Evolutionary conservation across 2,797 vertebrate genomes (phyloP).

Genomic region (Tinamus major): DNA sequence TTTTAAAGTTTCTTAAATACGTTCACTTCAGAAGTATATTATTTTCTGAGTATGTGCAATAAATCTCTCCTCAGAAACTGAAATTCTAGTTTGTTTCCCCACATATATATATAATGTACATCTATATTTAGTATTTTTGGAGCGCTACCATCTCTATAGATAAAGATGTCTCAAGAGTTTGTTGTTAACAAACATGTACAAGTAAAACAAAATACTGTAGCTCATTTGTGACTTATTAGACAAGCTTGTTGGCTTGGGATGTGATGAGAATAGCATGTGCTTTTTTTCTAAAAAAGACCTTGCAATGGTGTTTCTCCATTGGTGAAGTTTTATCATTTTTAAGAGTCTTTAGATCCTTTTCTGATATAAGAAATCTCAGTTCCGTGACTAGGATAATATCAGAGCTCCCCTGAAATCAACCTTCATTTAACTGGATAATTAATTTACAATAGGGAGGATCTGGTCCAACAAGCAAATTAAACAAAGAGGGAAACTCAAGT

Average conservation of each 20-base stretch:
- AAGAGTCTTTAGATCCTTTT: neutral
- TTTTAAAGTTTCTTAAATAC: neutral
- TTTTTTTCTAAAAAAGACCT: neutral
- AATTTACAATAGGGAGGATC: slow-evolving; percentile 51
- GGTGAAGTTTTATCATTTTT: neutral
- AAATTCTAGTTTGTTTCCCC: neutral
- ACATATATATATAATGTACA: neutral
- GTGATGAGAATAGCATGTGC: neutral
- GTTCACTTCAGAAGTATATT: neutral
- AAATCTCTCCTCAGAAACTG: neutral
- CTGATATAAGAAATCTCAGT: neutral
- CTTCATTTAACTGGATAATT: slow-evolving; percentile 26
- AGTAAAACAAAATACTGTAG: neutral
- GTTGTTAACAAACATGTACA: neutral
- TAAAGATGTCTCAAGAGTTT: neutral
- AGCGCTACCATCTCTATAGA: neutral
- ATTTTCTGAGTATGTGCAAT: rapidly evolving
- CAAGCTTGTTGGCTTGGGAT: neutral
- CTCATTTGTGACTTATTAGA: neutral
- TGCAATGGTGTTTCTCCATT: neutral
- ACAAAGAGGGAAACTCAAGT: slow-evolving; percentile 33
- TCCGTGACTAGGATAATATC: neutral
- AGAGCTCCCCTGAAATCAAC: neutral
- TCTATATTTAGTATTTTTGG: neutral
- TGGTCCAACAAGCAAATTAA: slow-evolving; percentile 54